phyloP scores from a whole-genome alignment of 2,113 vertebrate genomes.

The Platysternon megacephalum region DNA sequence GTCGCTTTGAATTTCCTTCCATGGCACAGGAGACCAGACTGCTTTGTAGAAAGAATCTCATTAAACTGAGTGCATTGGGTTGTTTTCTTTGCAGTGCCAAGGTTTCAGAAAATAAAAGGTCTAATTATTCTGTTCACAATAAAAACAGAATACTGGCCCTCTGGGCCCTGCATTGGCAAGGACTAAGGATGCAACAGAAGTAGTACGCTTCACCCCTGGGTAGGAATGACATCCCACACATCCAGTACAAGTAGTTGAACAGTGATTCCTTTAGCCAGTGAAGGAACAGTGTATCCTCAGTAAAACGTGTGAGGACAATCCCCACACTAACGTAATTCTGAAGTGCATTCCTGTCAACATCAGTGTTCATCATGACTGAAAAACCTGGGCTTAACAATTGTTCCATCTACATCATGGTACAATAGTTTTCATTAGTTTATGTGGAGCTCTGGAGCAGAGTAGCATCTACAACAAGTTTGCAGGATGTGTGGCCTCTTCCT shows the following conservation, averaged over 20 bases:
- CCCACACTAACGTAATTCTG: not conserved
- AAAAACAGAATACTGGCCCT: not conserved
- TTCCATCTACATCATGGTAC: not conserved
- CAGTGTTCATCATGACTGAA: not conserved
- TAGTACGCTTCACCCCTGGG: not conserved
- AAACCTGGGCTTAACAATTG: not conserved
- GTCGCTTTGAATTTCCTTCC: not conserved
- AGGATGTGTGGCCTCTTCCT: not conserved
- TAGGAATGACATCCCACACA: conserved; percentile 47
- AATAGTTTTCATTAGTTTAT: not conserved
- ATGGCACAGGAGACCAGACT: not conserved
- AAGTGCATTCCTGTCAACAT: not conserved
- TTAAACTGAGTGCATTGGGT: not conserved
- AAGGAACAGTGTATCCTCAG: not conserved
- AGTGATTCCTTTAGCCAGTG: not conserved
- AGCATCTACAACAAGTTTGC: not conserved
- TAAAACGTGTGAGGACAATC: not conserved
- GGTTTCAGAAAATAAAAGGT: not conserved
- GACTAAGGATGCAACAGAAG: not conserved
- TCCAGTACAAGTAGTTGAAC: not conserved
- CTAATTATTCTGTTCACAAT: not conserved
- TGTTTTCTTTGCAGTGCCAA: not conserved
- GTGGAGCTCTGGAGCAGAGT: rapidly evolving
- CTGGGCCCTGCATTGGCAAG: not conserved
- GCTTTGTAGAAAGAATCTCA: not conserved